Base-by-base conservation (phyloP, 1,140 invertebrate genomes). In the Monomorium pharaonis region DNA sequence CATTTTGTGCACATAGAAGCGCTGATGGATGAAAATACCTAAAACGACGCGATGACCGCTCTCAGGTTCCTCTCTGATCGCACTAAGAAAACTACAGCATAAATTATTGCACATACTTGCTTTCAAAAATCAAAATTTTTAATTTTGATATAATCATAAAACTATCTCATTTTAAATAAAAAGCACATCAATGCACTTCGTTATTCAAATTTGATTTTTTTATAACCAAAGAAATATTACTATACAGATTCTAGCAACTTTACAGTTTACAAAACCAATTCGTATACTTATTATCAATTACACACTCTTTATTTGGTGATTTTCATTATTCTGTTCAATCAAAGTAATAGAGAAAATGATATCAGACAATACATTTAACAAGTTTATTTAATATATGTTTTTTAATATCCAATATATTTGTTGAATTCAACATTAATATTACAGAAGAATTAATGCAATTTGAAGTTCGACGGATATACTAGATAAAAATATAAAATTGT, bases 401-500 rank as follows among this genome's bases (percentile, higher is more conserved):
- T 54, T 54, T 47, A 24, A 44, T 44, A 67, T 67, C n/a, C 12
- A 67, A 44, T 44, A 5, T n/a, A 42, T 67, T 12, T 67, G n/a
- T 10, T 67, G 63, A 67, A 67, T 44, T 9, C 18, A 18, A 33
- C 42, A 67, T 44, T 44, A 42, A 42, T 65, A 42, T 1, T 42
- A 65, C 21, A 51, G 21, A 21, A 42, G n/a, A 65, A 44, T 65
- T 42, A 42, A 44, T 44, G 24, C 4, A 67, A 67, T 44, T 70
- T 30, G 24, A 49, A 56, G 42, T n/a, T 72, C 49, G 47, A 27
- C 30, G 44, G 7, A 27, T 4, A 21, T 56, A 27, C 24, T 56
- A 49, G 37, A 42, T 54, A 9, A 63, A 85, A 42, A 67, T 49
- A 77, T 30, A 78, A 77, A 78, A 51, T 67, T 33, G n/a, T 75